Evolutionary conservation across 2,113 vertebrate species (phyloP), one percentile per base, ranked within the genome.

Genomic region (Gadus macrocephalus): DNA sequence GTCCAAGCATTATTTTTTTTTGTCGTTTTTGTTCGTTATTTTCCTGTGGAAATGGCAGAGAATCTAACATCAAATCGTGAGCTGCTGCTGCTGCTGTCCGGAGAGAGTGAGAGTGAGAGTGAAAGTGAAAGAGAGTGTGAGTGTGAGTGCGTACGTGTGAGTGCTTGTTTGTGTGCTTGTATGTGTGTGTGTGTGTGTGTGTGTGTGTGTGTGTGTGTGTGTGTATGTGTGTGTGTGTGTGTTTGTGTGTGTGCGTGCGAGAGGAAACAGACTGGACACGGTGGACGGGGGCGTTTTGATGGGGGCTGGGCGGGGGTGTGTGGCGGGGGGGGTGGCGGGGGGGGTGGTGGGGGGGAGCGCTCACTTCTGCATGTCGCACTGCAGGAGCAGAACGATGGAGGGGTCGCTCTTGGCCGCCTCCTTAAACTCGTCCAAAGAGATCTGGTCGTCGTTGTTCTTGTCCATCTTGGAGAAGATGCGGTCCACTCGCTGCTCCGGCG

Each of bases 401-500:
- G 97, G 97, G 84, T 99, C 97, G 62, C 97, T 98, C 92, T 98
- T 98, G 72, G 97, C 97, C 62, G 97, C 97, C 87, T 99, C 97
- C 91, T 99, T 99, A 93, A 99, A 99, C 87, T 99, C 97, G 67
- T 98, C 97, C 93, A 99, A 89, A 35, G 96, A 93, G 87, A 99
- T 99, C 92, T 99, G 97, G 92, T 99, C 96, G 0, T 99, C 97
- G 93, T 99, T 98, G 94, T 99, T 99, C 92, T 99, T 99, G 94
- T 99, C 97, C 97, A 99, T 99, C 93, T 99, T 99, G 89, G 96
- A 98, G 94, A 99, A 99, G 91, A 99, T 99, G 93, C 97, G 96
- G 93, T 99, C 97, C 86, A 98, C 97, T 81, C 97, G 89, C 80
- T 99, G 97, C 89, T 97, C 93, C 0, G 97, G 97, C 73, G 97